Evolutionary conservation across 2,113 vertebrate genomes (phyloP).

Genomic region (Sinocyclocheilus anophthalmus): DNA sequence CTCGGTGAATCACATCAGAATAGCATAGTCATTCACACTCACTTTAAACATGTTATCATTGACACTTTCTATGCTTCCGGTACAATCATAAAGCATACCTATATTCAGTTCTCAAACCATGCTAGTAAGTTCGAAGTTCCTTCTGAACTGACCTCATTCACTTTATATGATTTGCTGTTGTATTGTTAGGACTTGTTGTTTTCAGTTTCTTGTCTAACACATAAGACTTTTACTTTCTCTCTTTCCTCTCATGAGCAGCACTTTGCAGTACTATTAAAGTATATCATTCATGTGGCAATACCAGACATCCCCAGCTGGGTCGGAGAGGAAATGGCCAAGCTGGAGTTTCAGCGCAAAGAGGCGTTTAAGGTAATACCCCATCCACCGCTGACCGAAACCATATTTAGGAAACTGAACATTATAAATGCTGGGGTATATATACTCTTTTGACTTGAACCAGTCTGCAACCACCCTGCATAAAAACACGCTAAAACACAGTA

Average conservation of each 20-base stretch:
- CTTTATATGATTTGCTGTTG: neutral
- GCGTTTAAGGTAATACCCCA: slow-evolving; percentile 88
- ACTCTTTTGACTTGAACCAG: too few relatives aligned
- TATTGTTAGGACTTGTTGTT: neutral
- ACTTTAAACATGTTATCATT: neutral
- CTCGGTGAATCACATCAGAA: neutral
- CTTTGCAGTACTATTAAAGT: slow-evolving; percentile 91
- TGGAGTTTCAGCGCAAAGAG: slow-evolving; percentile 92
- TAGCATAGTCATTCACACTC: neutral
- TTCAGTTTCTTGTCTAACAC: neutral
- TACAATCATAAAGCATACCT: neutral
- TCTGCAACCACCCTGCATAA: neutral
- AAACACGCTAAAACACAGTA: neutral
- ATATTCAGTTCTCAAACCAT: neutral
- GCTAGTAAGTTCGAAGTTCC: neutral
- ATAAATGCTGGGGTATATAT: too few relatives aligned
- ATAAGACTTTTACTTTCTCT: neutral
- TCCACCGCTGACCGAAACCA: neutral
- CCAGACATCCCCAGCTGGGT: slow-evolving; percentile 94
- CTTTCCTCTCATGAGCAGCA: slow-evolving; percentile 74
- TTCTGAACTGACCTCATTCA: neutral
- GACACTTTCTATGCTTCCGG: neutral
- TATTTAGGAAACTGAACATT: neutral
- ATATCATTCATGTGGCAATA: slow-evolving; percentile 91
- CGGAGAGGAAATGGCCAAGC: slow-evolving; percentile 92